Base-by-base conservation (phyloP, 2,113 vertebrate genomes). In the Recurvirostra avosetta region DNA sequence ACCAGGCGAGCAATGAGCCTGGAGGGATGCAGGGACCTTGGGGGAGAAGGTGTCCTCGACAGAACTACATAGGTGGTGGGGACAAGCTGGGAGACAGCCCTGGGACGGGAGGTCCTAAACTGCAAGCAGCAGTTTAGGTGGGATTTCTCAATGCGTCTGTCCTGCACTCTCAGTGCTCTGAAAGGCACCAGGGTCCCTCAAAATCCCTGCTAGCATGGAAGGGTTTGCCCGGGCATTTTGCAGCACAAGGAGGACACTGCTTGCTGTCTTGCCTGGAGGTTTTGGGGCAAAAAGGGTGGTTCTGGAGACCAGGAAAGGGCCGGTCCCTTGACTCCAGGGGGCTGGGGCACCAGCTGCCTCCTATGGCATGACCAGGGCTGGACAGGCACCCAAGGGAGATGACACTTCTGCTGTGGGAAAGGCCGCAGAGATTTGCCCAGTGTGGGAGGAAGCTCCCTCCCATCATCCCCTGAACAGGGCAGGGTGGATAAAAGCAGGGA, bases 151-250 rank as follows among this genome's bases (percentile, higher is more conserved):
- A 12, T 5, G 12, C 32, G 9, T 43, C 41, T 36, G 4, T 78
- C 23, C 40, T 36, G 32, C 5, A 5, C 17, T 36, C 49, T 21
- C 45, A 55, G 38, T 0, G 0, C 11, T 43, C 29, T 38, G 43
- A 59, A 55, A 77, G n/a, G 21, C 30, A 25, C 29, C 1, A 3
- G 6, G 7, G 11, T 66, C n/a, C 38, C 50, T 85, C 25, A 9
- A 23, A 88, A 47, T 15, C 26, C 22, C 22, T 0, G 0, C 29
- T 29, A 10, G n/a, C 8, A 14, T 0, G 0, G 6, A 17, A 86
- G 41, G 15, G 13, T 25, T 84, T 59, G 43, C 62, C 13, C 4
- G 3, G 30, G 4, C 11, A 9, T 29, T 76, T 56, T 73, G 62
- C 34, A 89, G 62, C 36, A 65, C 6, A 22, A 66, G 19, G 30